Evolutionary conservation across 2,113 vertebrate species (phyloP).

Genomic region (Amazona vittata): DNA sequence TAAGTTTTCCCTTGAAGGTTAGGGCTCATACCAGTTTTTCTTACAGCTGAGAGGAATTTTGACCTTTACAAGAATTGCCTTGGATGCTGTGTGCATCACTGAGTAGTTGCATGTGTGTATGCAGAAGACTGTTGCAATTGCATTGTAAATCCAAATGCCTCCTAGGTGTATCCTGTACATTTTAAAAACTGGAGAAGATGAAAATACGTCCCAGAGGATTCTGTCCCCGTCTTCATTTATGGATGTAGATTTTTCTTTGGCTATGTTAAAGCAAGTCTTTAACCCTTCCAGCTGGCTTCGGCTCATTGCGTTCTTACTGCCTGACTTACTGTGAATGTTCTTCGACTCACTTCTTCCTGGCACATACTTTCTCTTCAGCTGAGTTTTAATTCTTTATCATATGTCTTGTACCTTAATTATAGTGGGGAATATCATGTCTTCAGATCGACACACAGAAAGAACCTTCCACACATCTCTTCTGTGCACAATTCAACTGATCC

Average conservation of each 20-base stretch:
- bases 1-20: neutral
- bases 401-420: constrained; percentile 3
- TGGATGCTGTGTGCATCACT: neutral
- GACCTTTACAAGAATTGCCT: neutral
- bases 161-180: neutral
- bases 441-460: neutral
- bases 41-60: neutral
- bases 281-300: neutral
- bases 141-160: neutral
- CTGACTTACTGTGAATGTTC: neutral
- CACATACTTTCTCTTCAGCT: neutral
- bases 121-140: neutral
- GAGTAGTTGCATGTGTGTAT: neutral
- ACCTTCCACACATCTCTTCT: neutral
- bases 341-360: neutral
- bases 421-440: neutral
- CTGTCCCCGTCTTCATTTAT: neutral
- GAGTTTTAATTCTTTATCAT: constrained; percentile 28
- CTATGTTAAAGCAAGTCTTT: neutral
- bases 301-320: neutral
- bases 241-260: neutral
- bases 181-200: neutral
- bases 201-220: neutral
- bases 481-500: neutral
- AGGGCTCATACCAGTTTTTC: neutral